Base-by-base conservation (phyloP, 2,888 invertebrate genomes). In the Norana najaformis region DNA sequence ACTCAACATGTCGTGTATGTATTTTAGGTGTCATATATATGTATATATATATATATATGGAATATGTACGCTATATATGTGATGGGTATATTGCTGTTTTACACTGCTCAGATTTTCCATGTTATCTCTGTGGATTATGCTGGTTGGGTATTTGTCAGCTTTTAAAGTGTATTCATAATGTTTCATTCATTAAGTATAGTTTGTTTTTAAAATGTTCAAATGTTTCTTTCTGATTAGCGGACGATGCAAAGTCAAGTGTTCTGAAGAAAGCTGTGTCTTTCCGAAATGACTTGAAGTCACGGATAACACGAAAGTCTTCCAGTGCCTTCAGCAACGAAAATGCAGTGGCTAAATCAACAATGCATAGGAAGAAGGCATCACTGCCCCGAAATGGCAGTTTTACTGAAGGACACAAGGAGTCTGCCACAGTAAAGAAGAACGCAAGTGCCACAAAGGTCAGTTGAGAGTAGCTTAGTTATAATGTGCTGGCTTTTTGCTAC, bases 211-310 rank as follows among this genome's bases (percentile, higher is more conserved):
- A 5, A 30, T 69, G 30, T 69, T 69, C 1, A n/a, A 69, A 69
- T 69, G n/a, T 69, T n/a, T 69, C n/a, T n/a, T 47, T 30, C n/a
- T 30, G 6, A 69, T n/a, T 69, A 85, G 85, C 85, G 85, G 85
- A 85, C 1, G 85, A 85, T n/a, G 34, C 85, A 36, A 85, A 85
- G 37, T 35, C 36, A 37, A 37, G 85, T 85, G 85, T 85, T 35
- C 85, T 85, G 37, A 85, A 36, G 37, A 85, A 85, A 37, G 85
- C 85, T 18, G 85, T 85, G 85, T 85, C 85, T 36, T 85, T 85
- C 23, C 85, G 85, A 36, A 85, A 85, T 37, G 85, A 85, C 85
- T 85, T 85, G 85, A 85, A 85, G 37, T 85, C 85, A 23, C 85
- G 85, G 35, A 85, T 85, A 36, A 37, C n/a, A 23, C 85, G 85